Conservation (phyloP, 2,797 vertebrate genomes). For the Fratercula arctica region DNA sequence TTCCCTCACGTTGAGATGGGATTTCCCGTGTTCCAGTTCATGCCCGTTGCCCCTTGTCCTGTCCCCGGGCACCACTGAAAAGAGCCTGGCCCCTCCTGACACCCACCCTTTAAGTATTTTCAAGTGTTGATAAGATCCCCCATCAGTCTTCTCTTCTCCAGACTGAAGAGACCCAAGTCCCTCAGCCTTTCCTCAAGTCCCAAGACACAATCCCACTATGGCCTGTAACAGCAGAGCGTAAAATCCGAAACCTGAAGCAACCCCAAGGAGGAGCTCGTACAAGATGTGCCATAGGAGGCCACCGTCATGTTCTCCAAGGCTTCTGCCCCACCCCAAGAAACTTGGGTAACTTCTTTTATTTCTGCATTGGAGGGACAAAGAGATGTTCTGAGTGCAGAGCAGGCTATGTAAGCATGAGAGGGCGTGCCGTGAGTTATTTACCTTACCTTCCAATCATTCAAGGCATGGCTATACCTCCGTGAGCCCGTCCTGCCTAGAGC, state of each 20-base stretch:
- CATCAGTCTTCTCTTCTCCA: no score
- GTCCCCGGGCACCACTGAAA: no score
- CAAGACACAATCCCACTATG: not conserved
- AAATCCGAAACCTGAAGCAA: not conserved
- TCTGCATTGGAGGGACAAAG: not conserved
- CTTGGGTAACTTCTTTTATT: not conserved
- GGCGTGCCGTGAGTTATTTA: constrained; percentile 20
- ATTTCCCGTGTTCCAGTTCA: no score
- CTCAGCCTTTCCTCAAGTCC: no score
- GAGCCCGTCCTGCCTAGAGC: not conserved
- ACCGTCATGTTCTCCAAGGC: not conserved
- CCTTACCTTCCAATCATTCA: constrained; percentile 30
- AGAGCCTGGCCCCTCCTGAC: no score
- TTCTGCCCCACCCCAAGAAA: not conserved
- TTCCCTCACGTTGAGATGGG: no score
- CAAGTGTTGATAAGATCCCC: no score
- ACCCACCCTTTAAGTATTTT: no score
- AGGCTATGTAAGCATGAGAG: constrained; percentile 44
- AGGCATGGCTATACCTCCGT: constrained; percentile 42
- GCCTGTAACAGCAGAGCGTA: fast-evolving
- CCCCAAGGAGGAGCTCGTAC: fast-evolving
- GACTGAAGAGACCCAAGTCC: no score
- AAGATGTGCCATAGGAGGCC: no score
- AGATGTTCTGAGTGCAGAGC: not conserved
- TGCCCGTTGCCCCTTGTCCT: no score